phyloP scores from a whole-genome alignment of 1,140 invertebrate species.

The Drosophila nigrodunni region DNA sequence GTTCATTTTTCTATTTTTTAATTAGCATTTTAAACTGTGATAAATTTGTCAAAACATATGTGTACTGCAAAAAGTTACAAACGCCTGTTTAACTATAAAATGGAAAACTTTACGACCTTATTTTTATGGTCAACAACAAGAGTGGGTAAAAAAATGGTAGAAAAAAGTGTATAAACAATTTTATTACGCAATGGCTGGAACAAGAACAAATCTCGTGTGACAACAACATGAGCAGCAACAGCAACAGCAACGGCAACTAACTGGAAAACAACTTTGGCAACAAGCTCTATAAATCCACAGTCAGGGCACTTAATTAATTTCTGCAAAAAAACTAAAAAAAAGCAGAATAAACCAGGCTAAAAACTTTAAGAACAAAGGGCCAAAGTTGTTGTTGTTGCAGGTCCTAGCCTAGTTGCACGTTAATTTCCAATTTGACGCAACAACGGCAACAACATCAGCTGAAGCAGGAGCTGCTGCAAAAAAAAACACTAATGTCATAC shows the following conservation, averaged over 20 bases:
- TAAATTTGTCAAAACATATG: constrained; percentile 42
- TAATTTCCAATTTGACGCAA: constrained; percentile 78
- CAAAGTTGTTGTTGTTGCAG: constrained; percentile 41
- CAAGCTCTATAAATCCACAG: constrained; percentile 72
- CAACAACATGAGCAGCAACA: constrained; percentile 45
- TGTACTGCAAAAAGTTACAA: constrained; percentile 21
- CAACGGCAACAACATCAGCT: constrained; percentile 23
- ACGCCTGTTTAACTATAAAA: not conserved
- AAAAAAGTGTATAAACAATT: constrained; percentile 15
- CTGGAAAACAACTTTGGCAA: constrained; percentile 66
- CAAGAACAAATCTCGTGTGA: constrained; percentile 54
- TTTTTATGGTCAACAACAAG: not conserved
- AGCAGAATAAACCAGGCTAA: constrained; percentile 10
- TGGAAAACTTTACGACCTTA: constrained; percentile 8
- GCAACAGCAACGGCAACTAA: constrained; percentile 31
- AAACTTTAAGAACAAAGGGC: constrained; percentile 80
- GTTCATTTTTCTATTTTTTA: constrained; percentile 44
- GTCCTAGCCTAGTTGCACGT: constrained; percentile 73
- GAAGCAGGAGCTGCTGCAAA: constrained; percentile 38
- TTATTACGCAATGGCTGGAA: constrained; percentile 17
- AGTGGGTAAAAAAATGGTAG: constrained; percentile 29
- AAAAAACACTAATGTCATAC: constrained; percentile 32
- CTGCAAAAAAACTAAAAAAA: constrained; percentile 49
- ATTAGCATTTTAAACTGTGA: constrained; percentile 67
- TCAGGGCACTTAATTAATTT: constrained; percentile 78